Evolutionary conservation across 53 echinoderm and acorn worm genomes (phyloP).

Genomic region (Astropecten irregularis): DNA sequence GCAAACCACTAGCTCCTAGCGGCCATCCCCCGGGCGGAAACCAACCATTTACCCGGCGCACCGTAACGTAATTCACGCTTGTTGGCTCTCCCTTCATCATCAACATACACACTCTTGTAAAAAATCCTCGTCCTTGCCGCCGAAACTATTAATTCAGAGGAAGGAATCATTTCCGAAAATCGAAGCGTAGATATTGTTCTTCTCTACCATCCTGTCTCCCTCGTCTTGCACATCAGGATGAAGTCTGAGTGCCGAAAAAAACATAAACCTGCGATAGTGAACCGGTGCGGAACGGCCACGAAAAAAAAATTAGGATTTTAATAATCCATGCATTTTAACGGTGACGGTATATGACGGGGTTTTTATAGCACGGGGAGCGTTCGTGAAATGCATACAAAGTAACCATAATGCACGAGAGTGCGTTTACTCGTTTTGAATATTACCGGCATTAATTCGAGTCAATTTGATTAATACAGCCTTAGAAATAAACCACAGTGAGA

Average conservation of each 20-base stretch:
- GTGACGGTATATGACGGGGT: neutral
- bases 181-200: constrained; percentile 16
- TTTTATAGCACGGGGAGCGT: neutral
- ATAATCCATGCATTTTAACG: constrained; percentile 12
- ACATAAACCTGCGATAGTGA: no score
- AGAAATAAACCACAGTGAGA: no score
- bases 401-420: neutral
- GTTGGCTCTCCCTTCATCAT: neutral
- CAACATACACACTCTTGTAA: neutral
- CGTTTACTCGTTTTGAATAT: neutral
- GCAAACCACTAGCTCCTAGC: neutral
- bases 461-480: no score
- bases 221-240: no score
- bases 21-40: neutral
- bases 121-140: neutral
- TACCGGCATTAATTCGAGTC: no score
- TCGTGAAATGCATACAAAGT: neutral
- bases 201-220: no score
- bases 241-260: neutral
- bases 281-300: neutral
- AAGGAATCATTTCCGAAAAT: constrained; percentile 47
- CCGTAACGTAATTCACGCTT: neutral
- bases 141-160: constrained; percentile 12
- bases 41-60: neutral
- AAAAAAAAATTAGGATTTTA: neutral